Evolutionary conservation across 2,888 invertebrate species (phyloP).

Genomic region (Anthrax anthrax): DNA sequence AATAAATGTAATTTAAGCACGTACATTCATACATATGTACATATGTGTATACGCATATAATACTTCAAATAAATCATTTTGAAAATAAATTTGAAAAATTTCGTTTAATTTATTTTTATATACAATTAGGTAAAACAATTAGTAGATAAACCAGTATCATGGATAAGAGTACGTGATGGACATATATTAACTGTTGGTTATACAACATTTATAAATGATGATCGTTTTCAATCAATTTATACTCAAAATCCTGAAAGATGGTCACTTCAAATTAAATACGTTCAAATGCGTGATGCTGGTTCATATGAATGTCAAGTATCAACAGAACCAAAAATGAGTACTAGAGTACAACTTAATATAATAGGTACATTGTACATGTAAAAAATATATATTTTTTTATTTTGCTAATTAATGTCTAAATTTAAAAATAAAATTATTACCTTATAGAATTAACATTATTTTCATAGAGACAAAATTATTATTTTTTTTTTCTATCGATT

Average conservation of each 20-base stretch:
- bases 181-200: conserved; percentile 79
- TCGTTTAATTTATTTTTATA: too few species aligned
- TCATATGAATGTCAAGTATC: conserved; percentile 90
- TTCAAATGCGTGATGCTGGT: conserved; percentile 76
- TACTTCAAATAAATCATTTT: too few species aligned
- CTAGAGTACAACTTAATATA: conserved; percentile 76
- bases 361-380: conserved; percentile 52
- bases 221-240: conserved; percentile 77
- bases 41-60: too few species aligned
- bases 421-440: neutral
- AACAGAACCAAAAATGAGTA: conserved; percentile 87
- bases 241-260: conserved; percentile 68
- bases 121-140: conserved; percentile 63
- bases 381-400: neutral
- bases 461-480: too few species aligned
- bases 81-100: too few species aligned
- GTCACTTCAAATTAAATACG: conserved; percentile 83
- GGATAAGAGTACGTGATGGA: conserved; percentile 75
- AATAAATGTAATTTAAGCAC: too few species aligned
- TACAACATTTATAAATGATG: conserved; percentile 80
- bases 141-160: conserved; percentile 68
- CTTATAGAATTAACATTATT: conserved; percentile 12
- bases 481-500: too few species aligned
- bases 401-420: neutral
- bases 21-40: too few species aligned